Conservation (phyloP, 53 echinoderm and acorn worm genomes). For the Apostichopus leukothele region DNA sequence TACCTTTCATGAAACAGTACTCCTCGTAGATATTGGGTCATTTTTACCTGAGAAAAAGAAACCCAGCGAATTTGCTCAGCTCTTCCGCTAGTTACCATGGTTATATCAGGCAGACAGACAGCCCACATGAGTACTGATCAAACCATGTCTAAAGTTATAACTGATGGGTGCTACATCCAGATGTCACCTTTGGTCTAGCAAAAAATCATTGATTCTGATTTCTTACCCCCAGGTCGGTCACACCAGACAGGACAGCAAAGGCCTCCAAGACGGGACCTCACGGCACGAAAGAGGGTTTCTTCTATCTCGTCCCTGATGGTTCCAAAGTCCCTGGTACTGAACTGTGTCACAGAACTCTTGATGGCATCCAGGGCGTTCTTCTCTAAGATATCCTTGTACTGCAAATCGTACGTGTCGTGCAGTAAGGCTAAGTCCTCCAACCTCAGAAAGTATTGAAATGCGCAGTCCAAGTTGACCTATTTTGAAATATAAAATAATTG, state of each 20-base stretch:
- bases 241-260: slow-evolving; percentile 63
- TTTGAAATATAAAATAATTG: not conserved
- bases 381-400: slow-evolving; percentile 61
- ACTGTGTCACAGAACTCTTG: slow-evolving; percentile 58
- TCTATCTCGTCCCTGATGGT: slow-evolving; percentile 53
- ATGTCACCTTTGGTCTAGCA: too few species aligned
- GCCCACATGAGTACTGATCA: too few species aligned
- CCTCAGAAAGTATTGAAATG: slow-evolving; percentile 72
- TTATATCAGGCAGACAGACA: too few species aligned
- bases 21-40: too few species aligned
- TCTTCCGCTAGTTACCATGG: too few species aligned
- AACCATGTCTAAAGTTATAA: too few species aligned
- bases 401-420: slow-evolving; percentile 69
- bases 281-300: slow-evolving; percentile 58
- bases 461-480: slow-evolving; percentile 65
- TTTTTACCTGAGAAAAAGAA: too few species aligned
- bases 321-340: slow-evolving; percentile 66
- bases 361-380: slow-evolving; percentile 71
- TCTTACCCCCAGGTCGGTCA: slow-evolving; percentile 60
- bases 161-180: too few species aligned
- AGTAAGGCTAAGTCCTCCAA: slow-evolving; percentile 61
- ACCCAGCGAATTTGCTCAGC: too few species aligned
- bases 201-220: too few species aligned
- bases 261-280: slow-evolving; percentile 68
- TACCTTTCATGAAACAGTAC: too few species aligned